Conservation (phyloP, 2,113 vertebrate species). For the Cariama cristata region DNA sequence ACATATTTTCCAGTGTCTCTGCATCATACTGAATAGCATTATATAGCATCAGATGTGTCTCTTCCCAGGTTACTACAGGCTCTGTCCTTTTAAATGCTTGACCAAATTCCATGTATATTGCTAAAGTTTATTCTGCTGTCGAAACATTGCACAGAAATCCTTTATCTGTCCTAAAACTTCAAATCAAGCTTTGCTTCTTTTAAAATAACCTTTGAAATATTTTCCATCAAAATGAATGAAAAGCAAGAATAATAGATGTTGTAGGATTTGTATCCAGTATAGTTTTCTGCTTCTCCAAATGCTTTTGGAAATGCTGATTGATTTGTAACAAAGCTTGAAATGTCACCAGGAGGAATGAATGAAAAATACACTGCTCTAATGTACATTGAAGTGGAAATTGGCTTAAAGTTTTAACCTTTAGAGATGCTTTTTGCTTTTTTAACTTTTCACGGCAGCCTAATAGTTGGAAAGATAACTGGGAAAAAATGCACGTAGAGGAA, state of each 20-base stretch:
- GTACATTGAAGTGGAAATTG: constrained; percentile 1
- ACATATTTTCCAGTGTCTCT: not conserved
- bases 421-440: not conserved
- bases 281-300: constrained; percentile 18
- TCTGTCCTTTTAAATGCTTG: not conserved
- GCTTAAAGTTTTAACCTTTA: constrained; percentile 58
- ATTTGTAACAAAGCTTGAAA: constrained; percentile 62
- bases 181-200: constrained; percentile 15
- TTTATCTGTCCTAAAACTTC: constrained; percentile 5
- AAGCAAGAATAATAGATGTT: constrained; percentile 7
- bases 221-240: constrained; percentile 7
- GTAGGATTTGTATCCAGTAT: not conserved
- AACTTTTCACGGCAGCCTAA: not conserved
- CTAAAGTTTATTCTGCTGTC: not conserved
- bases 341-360: constrained; percentile 45
- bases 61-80: not conserved
- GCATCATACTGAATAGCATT: not conserved
- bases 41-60: not conserved
- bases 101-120: not conserved
- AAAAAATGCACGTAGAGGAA: not conserved
- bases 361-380: not conserved
- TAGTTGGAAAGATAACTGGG: not conserved
- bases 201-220: constrained; percentile 24
- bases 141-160: not conserved
- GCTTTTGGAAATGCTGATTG: constrained; percentile 59